phyloP scores from a whole-genome alignment of 2,888 invertebrate genomes.

The Petrolisthes cinctipes region DNA sequence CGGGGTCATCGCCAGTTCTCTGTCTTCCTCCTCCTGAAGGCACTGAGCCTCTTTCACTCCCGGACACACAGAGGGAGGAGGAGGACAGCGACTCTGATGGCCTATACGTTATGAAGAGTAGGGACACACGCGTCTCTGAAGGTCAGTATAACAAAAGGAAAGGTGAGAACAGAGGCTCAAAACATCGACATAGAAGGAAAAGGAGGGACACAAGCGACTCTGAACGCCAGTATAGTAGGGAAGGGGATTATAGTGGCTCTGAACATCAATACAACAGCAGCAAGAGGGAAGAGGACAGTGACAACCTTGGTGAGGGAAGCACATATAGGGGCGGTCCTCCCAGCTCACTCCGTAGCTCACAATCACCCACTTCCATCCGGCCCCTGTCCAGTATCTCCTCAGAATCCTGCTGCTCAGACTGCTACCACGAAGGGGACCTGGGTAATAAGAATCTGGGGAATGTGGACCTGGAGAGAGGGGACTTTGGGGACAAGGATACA shows the following conservation, averaged over 20 bases:
- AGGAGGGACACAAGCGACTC: too few relatives aligned
- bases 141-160: too few relatives aligned
- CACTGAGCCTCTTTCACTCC: not conserved
- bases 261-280: not conserved
- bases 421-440: conserved; percentile 13
- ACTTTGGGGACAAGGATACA: too few relatives aligned
- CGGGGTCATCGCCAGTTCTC: not conserved
- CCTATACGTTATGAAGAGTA: too few relatives aligned
- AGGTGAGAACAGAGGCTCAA: too few relatives aligned
- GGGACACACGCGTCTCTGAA: too few relatives aligned
- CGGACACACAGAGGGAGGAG: not conserved
- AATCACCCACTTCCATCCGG: not conserved
- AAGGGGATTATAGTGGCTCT: not conserved
- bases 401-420: conserved; percentile 39
- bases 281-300: not conserved
- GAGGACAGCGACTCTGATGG: not conserved
- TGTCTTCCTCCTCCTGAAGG: not conserved
- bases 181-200: too few relatives aligned
- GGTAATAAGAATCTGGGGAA: not conserved
- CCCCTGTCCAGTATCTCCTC: conserved; percentile 43
- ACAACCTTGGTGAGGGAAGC: not conserved
- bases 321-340: not conserved
- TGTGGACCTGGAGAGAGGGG: too few relatives aligned
- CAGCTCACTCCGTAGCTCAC: not conserved
- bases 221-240: not conserved